Evolutionary conservation across 2,797 vertebrate species (phyloP).

Genomic region (Myotis vivesi): DNA sequence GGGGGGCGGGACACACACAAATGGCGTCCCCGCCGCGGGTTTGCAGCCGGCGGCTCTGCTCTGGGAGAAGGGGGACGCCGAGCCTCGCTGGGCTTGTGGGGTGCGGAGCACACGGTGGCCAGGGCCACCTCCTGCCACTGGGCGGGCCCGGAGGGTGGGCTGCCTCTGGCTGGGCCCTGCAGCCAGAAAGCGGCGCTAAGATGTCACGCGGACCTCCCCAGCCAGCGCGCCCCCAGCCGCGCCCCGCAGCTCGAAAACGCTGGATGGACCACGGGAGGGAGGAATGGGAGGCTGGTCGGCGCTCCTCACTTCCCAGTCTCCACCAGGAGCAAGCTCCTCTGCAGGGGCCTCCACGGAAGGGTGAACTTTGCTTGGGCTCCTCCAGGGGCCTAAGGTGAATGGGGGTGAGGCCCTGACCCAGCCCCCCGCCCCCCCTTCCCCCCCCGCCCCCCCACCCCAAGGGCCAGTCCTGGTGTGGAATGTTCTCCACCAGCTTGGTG

Average conservation of each 20-base stretch:
- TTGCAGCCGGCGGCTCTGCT: not conserved
- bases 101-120: not conserved
- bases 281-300: not conserved
- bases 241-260: constrained; percentile 49
- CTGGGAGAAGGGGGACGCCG: not conserved
- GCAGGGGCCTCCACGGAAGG: constrained; percentile 30
- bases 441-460: not conserved
- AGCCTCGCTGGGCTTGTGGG: not conserved
- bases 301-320: constrained; percentile 57
- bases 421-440: constrained; percentile 35
- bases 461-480: not conserved
- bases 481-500: not conserved
- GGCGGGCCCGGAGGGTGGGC: not conserved
- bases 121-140: not conserved
- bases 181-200: not conserved
- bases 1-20: not conserved
- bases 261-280: not conserved
- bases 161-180: not conserved
- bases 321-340: constrained; percentile 50
- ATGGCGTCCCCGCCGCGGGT: not conserved
- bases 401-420: constrained; percentile 68
- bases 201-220: not conserved
- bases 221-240: not conserved
- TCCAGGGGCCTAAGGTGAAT: not conserved
- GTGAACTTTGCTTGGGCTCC: constrained; percentile 64